Evolutionary conservation across 1,140 invertebrate species (phyloP), one percentile per base, ranked within the genome.

Genomic region (Caenorhabditis brenneri): DNA sequence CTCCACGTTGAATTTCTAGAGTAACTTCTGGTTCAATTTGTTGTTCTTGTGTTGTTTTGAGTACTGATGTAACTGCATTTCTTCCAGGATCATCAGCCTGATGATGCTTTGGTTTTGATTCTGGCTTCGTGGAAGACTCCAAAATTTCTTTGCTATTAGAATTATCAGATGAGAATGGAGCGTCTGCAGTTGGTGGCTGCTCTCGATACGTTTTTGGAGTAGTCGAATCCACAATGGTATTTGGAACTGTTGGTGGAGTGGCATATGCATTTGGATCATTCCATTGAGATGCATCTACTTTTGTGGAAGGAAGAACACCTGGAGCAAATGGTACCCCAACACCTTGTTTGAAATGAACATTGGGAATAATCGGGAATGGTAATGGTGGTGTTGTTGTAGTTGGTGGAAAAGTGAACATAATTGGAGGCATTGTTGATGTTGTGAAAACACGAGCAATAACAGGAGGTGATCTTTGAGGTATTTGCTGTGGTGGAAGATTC

Each of bases 1-100:
- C 81, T 42, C 86, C 86, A 39, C 51, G 39, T 53, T 87, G 86
- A 39, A 87, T 87, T 79, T 87, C 86, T 48, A 87, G 36, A 33
- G 79, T 83, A 22, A 86, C 85, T 39, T 85, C 85, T 36, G 65
- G 65, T 29, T 74, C 65, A 24, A 74, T 74, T 46, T 74, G 65
- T 46, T 74, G 65, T 24, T 74, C 65, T 24, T 74, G 65, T n/a
- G 65, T 74, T 7, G 65, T 74, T 24, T 74, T 74, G 7, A 74
- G 65, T 24, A 74, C 65, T 22, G 65, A 74, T 24, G 65, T 74
- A 42, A 74, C n/a, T 42, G n/a, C 36, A 10, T 65, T 16, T 65
- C 33, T 33, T 16, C 29, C 29, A 10, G 65, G 36, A 24, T 24
- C n/a, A 74, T 74, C 65, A 22, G 65, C 19, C 24, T 74, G 65